Percentiles rank a stretch among this genome's conserved stretches.
Evolutionary conservation across 2,113 vertebrate genomes (phyloP).

Genomic region (Boulengeromyrus knoepffleri): DNA sequence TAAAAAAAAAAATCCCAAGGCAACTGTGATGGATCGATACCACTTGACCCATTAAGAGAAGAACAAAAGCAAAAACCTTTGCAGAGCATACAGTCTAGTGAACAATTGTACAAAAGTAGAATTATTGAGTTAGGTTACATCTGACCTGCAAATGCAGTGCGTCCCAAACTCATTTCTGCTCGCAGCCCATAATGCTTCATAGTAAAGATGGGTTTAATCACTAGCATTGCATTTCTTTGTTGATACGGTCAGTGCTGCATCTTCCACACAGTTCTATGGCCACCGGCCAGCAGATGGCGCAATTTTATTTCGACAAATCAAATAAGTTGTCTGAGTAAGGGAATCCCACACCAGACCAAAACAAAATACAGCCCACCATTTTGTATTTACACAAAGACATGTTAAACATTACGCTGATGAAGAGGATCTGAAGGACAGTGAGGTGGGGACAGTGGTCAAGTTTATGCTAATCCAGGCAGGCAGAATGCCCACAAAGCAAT

Average conservation of each 20-base stretch:
- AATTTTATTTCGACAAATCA: constrained; percentile 8
- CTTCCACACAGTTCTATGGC: neutral
- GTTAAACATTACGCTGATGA: neutral
- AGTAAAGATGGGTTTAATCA: neutral
- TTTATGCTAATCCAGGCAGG: neutral
- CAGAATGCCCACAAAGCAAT: neutral
- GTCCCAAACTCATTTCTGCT: neutral
- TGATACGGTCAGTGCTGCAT: neutral
- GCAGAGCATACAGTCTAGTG: neutral
- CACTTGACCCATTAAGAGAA: constrained; percentile 4
- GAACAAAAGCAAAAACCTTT: neutral
- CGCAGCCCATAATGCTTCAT: neutral
- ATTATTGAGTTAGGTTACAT: neutral
- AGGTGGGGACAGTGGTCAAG: neutral
- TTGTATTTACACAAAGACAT: constrained; percentile 16
- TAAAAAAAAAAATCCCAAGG: neutral
- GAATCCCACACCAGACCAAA: neutral
- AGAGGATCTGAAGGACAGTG: neutral
- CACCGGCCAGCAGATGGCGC: constrained; percentile 44
- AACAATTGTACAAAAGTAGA: neutral
- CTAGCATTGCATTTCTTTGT: neutral
- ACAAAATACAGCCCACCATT: constrained; percentile 14
- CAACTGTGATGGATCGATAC: neutral
- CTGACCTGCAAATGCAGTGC: neutral
- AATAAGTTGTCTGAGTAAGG: neutral